Evolutionary conservation across 2,888 invertebrate species (phyloP), one percentile per base, ranked within the genome.

Genomic region (Blera fallax): DNA sequence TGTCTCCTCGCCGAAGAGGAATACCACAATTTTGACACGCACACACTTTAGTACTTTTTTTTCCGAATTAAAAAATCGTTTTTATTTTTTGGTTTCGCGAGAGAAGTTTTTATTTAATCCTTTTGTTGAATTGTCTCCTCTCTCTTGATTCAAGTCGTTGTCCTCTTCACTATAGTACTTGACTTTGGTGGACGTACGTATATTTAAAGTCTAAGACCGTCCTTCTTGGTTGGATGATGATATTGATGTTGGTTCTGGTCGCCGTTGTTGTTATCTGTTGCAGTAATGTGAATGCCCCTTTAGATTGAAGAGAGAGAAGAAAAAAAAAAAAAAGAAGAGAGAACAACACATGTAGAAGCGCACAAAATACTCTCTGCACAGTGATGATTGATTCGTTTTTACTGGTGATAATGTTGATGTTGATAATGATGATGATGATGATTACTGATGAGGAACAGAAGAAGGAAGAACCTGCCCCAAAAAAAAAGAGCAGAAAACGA

Each of bases 221-320:
- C 65, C 58, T 80, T 60, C 16, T 69, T 81, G 56, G 40, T 52
- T 67, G 58, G 54, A 45, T 73, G 60, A 7, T 73, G 70, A 27
- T 52, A 67, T 50, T 82, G 76, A 70, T 52, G 60, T 48, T 62
- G 60, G 45, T 27, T 58, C 50, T 56, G 58, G 48, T 29, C 70
- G 27, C 45, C 34, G 65, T 48, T 78, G 65, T 85, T 85, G 76
- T 81, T 81, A 81, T 80, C 76, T 85, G 77, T 67, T 81, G 77
- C 85, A 80, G 80, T 54, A 72, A 77, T 85, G 76, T 85, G 85
- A 80, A 85, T 81, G 85, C 67, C 80, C 76, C 85, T 85, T 85
- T 27, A 80, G 54, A 50, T 70, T 37, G 27, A 11, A 34, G 64
- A 72, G 32, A 64, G 34, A 72, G 37, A 64, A 64, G 70, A 70